phyloP scores from a whole-genome alignment of 2,888 invertebrate species.

The Rotaria magnacalcarata region DNA sequence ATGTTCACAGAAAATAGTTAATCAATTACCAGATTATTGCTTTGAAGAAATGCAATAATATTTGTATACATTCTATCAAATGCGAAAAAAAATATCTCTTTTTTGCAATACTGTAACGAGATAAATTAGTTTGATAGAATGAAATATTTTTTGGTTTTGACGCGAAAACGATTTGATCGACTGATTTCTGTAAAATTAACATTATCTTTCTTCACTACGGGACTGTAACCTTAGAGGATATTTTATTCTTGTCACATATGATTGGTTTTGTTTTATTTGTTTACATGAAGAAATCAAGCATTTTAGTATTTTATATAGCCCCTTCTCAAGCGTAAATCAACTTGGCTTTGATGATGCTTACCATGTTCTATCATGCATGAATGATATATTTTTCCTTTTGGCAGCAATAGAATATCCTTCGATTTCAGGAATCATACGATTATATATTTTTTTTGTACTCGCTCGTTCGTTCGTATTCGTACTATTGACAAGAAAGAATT shows the following conservation, averaged over 20 bases:
- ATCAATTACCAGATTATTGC: constrained; percentile 8
- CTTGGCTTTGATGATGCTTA: background rate
- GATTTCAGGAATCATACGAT: background rate
- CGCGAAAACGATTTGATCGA: background rate
- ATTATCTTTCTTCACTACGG: no score
- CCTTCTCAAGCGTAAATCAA: background rate
- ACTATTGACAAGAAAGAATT: background rate
- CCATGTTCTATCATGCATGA: background rate
- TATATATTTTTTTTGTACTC: background rate
- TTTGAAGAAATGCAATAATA: background rate
- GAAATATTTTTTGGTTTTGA: background rate
- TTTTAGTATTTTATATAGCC: background rate
- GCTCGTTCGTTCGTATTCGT: background rate
- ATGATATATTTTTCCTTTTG: background rate
- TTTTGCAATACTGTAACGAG: background rate
- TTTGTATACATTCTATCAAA: background rate
- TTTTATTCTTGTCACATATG: no score
- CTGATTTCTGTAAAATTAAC: background rate
- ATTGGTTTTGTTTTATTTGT: no score
- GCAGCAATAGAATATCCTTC: background rate
- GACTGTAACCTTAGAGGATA: no score
- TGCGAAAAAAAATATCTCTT: background rate
- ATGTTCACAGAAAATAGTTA: background rate
- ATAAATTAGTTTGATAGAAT: background rate
- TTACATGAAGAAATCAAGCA: background rate